Evolutionary conservation across 2,113 vertebrate species (phyloP).

Genomic region (Taurulus bubalis): DNA sequence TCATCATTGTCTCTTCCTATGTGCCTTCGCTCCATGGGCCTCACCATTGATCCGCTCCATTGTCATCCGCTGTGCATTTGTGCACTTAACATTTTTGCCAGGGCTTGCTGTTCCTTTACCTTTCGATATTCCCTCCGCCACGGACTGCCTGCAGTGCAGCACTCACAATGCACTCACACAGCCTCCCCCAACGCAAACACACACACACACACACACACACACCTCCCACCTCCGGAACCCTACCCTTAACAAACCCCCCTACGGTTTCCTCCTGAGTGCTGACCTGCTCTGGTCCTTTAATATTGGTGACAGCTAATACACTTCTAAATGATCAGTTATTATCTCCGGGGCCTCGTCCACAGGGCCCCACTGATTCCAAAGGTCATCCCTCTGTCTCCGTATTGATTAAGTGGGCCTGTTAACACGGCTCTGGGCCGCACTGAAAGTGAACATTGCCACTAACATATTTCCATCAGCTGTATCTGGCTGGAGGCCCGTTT

Average conservation of each 20-base stretch:
- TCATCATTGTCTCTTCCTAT: slow-evolving; percentile 28
- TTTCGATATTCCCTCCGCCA: slow-evolving; percentile 48
- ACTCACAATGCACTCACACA: slow-evolving; percentile 25
- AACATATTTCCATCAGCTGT: slow-evolving; percentile 70
- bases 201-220: slow-evolving; percentile 21
- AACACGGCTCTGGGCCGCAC: slow-evolving; percentile 69
- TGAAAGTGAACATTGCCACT: slow-evolving; percentile 71
- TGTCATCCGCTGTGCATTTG: slow-evolving; percentile 44
- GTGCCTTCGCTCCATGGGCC: slow-evolving; percentile 19
- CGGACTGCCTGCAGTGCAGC: slow-evolving; percentile 39
- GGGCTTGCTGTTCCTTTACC: slow-evolving; percentile 53
- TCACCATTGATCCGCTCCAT: slow-evolving; percentile 46
- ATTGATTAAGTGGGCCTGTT: slow-evolving; percentile 77
- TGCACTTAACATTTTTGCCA: slow-evolving; percentile 65
- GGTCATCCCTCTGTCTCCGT: slow-evolving; percentile 80
- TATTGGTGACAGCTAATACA: slow-evolving; percentile 82
- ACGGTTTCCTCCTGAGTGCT: slow-evolving; percentile 54
- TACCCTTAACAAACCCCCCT: slow-evolving; percentile 17
- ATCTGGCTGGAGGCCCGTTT: slow-evolving; percentile 51
- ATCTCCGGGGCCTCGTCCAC: slow-evolving; percentile 79
- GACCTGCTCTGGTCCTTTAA: slow-evolving; percentile 73
- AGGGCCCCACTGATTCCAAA: slow-evolving; percentile 80
- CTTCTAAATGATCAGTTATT: slow-evolving; percentile 83
- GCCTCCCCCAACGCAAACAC: slow-evolving; percentile 16
- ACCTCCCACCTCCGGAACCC: slow-evolving; percentile 3